Evolutionary conservation across 2,888 invertebrate species (phyloP).

Genomic region (Drosophila buzzatii): DNA sequence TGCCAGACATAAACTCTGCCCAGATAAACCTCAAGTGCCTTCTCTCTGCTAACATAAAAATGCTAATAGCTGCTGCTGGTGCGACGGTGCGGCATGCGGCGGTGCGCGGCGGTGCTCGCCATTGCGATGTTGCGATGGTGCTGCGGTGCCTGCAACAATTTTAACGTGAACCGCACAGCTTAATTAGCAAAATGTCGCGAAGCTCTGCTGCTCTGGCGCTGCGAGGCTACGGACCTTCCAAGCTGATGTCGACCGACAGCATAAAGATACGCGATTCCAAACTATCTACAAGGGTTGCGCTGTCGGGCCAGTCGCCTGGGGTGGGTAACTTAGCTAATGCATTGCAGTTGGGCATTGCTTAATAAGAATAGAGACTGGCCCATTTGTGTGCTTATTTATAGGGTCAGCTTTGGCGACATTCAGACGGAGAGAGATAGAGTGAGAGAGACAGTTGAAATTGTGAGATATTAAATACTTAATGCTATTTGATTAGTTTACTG

Average conservation of each 20-base stretch:
- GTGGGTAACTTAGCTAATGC: conserved; percentile 30
- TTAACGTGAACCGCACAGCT: conserved; percentile 69
- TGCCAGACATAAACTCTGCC: conserved; percentile 76
- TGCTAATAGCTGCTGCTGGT: conserved; percentile 57
- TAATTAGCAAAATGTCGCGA: conserved; percentile 76
- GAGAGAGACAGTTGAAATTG: neutral
- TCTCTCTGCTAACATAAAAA: conserved; percentile 58
- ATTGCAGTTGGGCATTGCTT: conserved; percentile 22
- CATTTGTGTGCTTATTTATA: conserved; percentile 53
- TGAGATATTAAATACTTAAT: conserved; percentile 39
- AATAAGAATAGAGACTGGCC: conserved; percentile 15
- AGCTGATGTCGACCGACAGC: conserved; percentile 46
- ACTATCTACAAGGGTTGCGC: conserved; percentile 22
- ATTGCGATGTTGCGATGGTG: neutral
- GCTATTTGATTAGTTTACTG: conserved; percentile 46
- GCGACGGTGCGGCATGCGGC: neutral
- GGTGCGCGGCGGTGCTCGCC: conserved; percentile 5
- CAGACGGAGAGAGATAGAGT: conserved; percentile 26
- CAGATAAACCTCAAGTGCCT: conserved; percentile 69
- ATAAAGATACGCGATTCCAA: conserved; percentile 59
- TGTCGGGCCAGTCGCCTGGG: conserved; percentile 11
- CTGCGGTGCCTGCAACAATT: conserved; percentile 38
- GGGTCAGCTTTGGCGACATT: conserved; percentile 60
- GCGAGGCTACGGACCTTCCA: neutral
- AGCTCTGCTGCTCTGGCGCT: conserved; percentile 28